Evolutionary conservation across 2,113 vertebrate genomes (phyloP), one percentile per base, ranked within the genome.

Genomic region (Hassar affinis): DNA sequence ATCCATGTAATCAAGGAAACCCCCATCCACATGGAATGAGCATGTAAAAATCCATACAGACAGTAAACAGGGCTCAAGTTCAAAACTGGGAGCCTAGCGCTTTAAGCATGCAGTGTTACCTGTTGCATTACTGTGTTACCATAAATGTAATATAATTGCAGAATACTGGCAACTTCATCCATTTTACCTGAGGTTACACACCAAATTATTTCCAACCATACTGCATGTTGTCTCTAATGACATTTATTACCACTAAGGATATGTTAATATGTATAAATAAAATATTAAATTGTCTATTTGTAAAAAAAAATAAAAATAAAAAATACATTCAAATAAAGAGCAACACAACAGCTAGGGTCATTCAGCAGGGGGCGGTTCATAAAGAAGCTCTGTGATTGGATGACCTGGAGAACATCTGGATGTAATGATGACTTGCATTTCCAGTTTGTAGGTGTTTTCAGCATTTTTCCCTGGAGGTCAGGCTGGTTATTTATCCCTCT

Each of bases 351-450:
- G 25, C 27, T 35, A 68, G 57, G 66, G 20, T 15, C 18, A 33
- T 38, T 83, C 20, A 25, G 15, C 86, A 74, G 85, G 89, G 93
- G 94, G 87, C 88, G 94, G 62, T 85, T 88, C 92, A 69, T 74
- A 89, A 92, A 89, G 78, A 82, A 89, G 88, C 49, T 83, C 86
- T 90, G 80, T 91, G 92, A 95, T 94, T 95, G 94, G 94, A 78
- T 93, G 89, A 59, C 84, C 47, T 27, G 35, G 78, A 78, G 30
- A 83, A 74, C 90, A 92, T 93, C 91, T 94, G 93, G 93, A 93
- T 92, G 88, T 88, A 93, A 93, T 93, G 85, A 94, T 82, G 85
- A 80, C 86, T 89, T 79, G 84, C 92, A 89, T 80, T 87, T 75
- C 91, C 89, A 87, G 84, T 82, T 82, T 49, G 85, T 82, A 86